A percentile compares a stretch with the other conserved stretches of the same genome.
Conservation (phyloP, 2,888 invertebrate genomes). For the Thymelicus sylvestris region DNA sequence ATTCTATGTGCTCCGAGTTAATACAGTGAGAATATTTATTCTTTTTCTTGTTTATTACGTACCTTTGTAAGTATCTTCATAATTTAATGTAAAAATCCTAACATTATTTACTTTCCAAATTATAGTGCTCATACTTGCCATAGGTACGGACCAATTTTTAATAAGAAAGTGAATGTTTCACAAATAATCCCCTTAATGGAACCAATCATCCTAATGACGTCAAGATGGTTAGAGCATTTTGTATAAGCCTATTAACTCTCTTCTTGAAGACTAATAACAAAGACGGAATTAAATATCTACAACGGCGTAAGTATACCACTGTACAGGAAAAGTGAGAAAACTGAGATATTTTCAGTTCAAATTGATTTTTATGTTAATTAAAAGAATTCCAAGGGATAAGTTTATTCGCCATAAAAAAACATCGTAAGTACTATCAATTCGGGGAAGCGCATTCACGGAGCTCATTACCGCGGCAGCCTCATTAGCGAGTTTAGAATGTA, state of each 20-base stretch:
- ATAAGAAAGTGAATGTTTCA: too few species aligned
- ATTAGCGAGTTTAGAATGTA: constrained; percentile 17
- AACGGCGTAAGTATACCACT: not conserved
- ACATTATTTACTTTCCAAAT: not conserved
- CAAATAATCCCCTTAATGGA: too few species aligned
- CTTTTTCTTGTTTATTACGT: not conserved
- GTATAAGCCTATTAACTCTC: too few species aligned
- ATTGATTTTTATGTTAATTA: constrained; percentile 5
- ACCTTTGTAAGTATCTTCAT: not conserved
- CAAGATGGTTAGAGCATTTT: too few species aligned
- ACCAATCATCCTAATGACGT: too few species aligned
- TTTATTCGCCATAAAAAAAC: not conserved
- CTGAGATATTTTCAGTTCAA: not conserved
- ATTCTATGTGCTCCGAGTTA: constrained; percentile 2
- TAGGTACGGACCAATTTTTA: too few species aligned
- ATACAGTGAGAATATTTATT: constrained; percentile 5
- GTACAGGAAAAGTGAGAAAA: not conserved
- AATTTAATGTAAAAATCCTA: not conserved
- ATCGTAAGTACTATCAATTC: not conserved
- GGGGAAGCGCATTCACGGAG: not conserved
- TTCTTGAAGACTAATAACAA: too few species aligned
- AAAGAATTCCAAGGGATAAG: not conserved
- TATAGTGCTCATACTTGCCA: not conserved
- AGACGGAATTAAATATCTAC: too few species aligned
- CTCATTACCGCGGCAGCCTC: constrained; percentile 8